Conservation (phyloP, 2,797 vertebrate species). For the Dipus sagitta region DNA sequence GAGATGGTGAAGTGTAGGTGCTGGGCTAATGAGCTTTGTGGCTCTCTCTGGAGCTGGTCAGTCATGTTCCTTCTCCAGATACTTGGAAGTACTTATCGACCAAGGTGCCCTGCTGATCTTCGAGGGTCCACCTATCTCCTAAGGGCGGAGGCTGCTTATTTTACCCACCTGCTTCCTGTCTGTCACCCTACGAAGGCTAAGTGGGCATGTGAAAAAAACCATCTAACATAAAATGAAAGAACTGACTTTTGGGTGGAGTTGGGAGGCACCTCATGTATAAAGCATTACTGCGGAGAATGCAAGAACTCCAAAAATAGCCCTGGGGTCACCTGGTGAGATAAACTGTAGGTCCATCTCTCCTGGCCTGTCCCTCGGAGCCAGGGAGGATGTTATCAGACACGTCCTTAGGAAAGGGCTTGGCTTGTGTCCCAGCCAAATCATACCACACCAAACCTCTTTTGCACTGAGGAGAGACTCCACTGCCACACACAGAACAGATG, state of each 20-base stretch:
- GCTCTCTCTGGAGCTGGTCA: not conserved
- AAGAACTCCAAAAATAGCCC: not conserved
- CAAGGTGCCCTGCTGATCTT: not conserved
- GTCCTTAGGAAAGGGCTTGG: not conserved
- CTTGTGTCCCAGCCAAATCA: not conserved
- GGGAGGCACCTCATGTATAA: slow-evolving; percentile 2
- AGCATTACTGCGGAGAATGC: not conserved
- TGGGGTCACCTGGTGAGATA: not conserved
- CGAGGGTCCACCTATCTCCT: not conserved
- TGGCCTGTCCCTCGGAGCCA: not conserved
- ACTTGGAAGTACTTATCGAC: not conserved
- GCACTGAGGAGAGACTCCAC: not conserved
- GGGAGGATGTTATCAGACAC: not conserved
- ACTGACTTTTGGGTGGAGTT: not conserved
- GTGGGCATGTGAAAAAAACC: not conserved
- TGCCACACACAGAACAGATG: not conserved
- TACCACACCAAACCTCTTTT: not conserved
- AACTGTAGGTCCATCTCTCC: not conserved
- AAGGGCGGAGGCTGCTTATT: not conserved
- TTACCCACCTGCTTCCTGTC: not conserved
- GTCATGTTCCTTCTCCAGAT: not conserved
- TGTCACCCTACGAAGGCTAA: not conserved
- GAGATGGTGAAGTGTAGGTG: not conserved
- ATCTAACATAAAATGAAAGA: slow-evolving; percentile 13
- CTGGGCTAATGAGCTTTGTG: not conserved